These are phyloP conservation scores for Stratiolaelaps scimitus DNA, from an alignment of 1,140 invertebrate species.

Conservation along the genomic window DNA sequence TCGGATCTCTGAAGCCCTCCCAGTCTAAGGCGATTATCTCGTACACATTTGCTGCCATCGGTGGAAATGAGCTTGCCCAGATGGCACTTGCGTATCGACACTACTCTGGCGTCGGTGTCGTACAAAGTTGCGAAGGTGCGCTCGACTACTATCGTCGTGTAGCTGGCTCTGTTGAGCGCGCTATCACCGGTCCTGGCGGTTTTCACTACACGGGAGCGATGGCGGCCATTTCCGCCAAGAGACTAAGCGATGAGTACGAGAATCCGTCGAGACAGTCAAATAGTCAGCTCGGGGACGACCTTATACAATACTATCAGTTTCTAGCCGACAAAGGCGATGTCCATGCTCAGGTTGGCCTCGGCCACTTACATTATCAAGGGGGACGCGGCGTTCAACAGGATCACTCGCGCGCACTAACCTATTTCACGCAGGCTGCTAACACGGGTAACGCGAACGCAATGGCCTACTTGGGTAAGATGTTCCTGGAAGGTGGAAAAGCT, in stretches of 20 bases:
- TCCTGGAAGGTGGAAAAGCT: conserved; percentile 83
- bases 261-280: conserved; percentile 46
- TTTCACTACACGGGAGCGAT: conserved; percentile 63
- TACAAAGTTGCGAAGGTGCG: conserved; percentile 73
- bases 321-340: conserved; percentile 94
- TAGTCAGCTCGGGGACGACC: conserved; percentile 72
- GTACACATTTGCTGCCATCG: conserved; percentile 76
- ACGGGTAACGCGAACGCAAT: conserved; percentile 86
- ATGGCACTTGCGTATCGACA: conserved; percentile 70
- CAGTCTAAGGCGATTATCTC: conserved; percentile 78
- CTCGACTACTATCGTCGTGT: conserved; percentile 71
- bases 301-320: conserved; percentile 91
- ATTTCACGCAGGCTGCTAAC: conserved; percentile 87
- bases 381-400: conserved; percentile 83
- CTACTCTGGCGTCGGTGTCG: conserved; percentile 75
- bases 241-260: conserved; percentile 62
- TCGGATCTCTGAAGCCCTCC: conserved; percentile 62
- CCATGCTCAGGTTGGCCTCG: conserved; percentile 89
- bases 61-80: conserved; percentile 75
- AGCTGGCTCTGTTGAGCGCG: conserved; percentile 47
- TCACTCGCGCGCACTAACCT: conserved; percentile 69
- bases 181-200: neutral
- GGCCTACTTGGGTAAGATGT: conserved; percentile 96
- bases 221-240: too few species aligned
- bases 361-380: conserved; percentile 93